These are phyloP conservation scores for Phasianus colchicus DNA, from an alignment of 2,113 vertebrate genomes.

Conservation along the genomic window DNA sequence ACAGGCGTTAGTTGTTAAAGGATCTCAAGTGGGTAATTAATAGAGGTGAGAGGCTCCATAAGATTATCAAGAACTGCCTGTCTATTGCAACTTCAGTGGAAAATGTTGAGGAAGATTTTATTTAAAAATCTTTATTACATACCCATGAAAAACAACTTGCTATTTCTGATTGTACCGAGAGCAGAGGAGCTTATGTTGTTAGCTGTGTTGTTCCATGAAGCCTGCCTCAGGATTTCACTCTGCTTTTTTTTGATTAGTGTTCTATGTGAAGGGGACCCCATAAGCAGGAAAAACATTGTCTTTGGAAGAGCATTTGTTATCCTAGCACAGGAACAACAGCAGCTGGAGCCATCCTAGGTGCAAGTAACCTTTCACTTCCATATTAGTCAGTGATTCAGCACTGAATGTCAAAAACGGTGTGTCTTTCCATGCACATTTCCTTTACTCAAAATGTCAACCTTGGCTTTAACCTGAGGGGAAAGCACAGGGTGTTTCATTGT, in stretches of 20 bases:
- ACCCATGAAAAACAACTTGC: background rate
- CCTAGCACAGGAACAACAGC: background rate
- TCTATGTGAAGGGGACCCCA: background rate
- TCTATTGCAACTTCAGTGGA: slow-evolving; percentile 34
- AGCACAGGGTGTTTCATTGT: background rate
- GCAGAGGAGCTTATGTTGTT: background rate
- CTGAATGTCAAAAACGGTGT: background rate
- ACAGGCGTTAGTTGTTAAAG: slow-evolving; percentile 15
- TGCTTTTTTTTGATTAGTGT: background rate
- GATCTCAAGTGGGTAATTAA: slow-evolving; percentile 49
- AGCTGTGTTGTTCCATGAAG: background rate
- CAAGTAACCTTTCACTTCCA: background rate
- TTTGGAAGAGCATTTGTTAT: background rate
- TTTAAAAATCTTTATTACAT: background rate
- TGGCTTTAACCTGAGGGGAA: background rate
- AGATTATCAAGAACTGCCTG: background rate
- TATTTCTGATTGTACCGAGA: background rate
- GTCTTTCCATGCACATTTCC: background rate
- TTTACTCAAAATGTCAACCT: background rate
- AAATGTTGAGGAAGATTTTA: background rate
- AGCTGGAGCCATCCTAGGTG: background rate
- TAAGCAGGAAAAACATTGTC: background rate
- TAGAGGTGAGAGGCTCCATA: background rate
- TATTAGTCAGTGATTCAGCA: background rate
- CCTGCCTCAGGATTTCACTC: background rate